Conservation (phyloP, 2,888 invertebrate species). For the Cordilura impudica region DNA sequence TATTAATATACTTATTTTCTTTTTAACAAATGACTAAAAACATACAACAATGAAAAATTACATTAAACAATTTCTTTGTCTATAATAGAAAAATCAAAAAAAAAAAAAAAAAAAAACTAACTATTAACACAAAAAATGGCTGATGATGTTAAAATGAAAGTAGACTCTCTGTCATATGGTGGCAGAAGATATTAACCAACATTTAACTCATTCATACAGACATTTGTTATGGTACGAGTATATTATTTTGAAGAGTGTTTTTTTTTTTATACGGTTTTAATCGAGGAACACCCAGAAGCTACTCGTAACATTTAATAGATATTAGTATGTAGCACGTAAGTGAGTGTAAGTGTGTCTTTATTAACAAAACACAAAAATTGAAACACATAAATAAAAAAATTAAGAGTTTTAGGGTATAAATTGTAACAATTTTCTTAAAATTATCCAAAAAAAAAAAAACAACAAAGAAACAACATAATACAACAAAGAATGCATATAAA, state of each 20-base stretch:
- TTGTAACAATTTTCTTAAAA: slow-evolving; percentile 38
- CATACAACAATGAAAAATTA: slow-evolving; percentile 65
- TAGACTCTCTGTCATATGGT: slow-evolving; percentile 17
- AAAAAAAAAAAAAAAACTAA: slow-evolving; percentile 44
- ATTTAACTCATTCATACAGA: slow-evolving; percentile 48
- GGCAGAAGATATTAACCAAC: not conserved
- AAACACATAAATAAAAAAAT: slow-evolving; percentile 2
- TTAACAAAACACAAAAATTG: slow-evolving; percentile 4
- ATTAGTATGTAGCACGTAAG: not conserved
- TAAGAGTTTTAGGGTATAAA: slow-evolving; percentile 19
- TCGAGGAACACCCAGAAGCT: slow-evolving; percentile 57
- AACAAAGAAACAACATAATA: slow-evolving; percentile 13
- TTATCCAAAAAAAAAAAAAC: not conserved
- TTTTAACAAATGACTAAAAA: slow-evolving; percentile 57
- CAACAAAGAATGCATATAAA: not conserved
- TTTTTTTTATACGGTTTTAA: slow-evolving; percentile 9
- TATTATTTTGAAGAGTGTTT: slow-evolving; percentile 21
- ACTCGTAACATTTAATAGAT: slow-evolving; percentile 23
- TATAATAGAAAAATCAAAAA: too few species aligned
- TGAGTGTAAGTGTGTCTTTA: slow-evolving; percentile 34
- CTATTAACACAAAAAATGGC: slow-evolving; percentile 65
- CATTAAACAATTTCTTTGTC: slow-evolving; percentile 10
- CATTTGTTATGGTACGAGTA: slow-evolving; percentile 21
- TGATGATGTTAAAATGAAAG: slow-evolving; percentile 17
- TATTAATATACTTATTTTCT: not conserved